A percentile compares a stretch with the other conserved stretches of the same genome.
phyloP scores from a whole-genome alignment of 2,797 vertebrate genomes.

The Sparus aurata region DNA sequence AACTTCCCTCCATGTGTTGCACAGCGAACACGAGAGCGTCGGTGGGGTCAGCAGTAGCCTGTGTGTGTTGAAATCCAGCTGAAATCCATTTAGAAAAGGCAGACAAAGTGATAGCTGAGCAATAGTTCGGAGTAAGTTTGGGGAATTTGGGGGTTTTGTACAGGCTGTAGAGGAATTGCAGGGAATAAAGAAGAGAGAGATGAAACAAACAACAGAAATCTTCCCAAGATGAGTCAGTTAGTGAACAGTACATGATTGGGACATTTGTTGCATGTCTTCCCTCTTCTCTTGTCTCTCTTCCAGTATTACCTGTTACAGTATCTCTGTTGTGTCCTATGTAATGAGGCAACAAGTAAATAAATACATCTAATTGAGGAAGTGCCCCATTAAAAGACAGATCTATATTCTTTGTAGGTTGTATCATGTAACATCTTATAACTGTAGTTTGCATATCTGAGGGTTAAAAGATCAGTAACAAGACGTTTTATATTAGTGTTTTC shows the following conservation, averaged over 20 bases:
- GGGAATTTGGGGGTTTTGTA: not conserved
- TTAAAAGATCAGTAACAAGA: not conserved
- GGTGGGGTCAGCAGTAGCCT: no score
- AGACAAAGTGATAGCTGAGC: not conserved
- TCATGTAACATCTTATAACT: not conserved
- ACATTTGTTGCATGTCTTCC: no score
- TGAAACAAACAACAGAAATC: no score
- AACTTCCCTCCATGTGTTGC: not conserved
- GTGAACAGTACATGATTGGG: no score
- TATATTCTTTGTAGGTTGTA: not conserved
- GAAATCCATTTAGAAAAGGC: not conserved
- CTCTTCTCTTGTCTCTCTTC: no score
- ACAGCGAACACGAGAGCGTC: not conserved
- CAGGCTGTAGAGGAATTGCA: not conserved
- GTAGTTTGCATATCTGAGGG: no score
- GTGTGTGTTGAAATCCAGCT: not conserved
- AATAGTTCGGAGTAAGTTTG: not conserved
- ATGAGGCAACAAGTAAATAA: not conserved
- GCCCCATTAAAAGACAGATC: no score
- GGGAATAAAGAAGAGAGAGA: not conserved
- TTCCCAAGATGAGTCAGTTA: no score
- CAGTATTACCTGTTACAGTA: no score
- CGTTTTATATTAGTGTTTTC: not conserved
- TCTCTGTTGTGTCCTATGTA: not conserved
- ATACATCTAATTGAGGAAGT: no score